Base-by-base conservation (phyloP, 2,113 vertebrate species). In the Chiloscyllium plagiosum region DNA sequence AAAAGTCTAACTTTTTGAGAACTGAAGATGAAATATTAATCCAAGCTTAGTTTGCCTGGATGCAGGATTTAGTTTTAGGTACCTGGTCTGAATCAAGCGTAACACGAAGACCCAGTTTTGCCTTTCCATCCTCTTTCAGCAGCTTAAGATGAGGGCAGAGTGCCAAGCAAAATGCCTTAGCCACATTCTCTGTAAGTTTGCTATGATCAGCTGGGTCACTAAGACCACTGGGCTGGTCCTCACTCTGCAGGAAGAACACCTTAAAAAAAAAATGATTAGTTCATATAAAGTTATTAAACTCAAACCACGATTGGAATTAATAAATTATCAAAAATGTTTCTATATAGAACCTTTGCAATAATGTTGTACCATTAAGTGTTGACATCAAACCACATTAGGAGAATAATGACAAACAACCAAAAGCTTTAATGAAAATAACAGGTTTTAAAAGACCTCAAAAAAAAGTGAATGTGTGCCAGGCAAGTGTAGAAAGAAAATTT, bases 171-270 rank as follows among this genome's bases (percentile, higher is more conserved):
- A 99, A 99, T 6, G 99, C 98, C 96, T 98, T 98, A 8, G 99
- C 99, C 92, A 99, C 98, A 0, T 98, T 99, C 97, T 99, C 99
- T 0, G 99, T 99, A 97, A 99, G 96, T 8, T 99, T 98, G 97
- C 99, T 99, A 96, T 99, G 99, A 96, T 99, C 99, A 0, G 99
- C 99, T 1, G 99, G 99, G 97, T 99, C 99, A 1, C 98, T 98
- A 96, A 99, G 97, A 6, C 98, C 97, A 24, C 96, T 98, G 87
- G 98, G 98, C 95, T 99, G 99, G 96, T 99, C 99, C 68, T 99
- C 99, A 0, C 98, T 99, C 97, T 98, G 99, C 72, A 99, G 98
- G 96, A 99, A 99, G 96, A 99, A 99, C 96, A 99, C 99, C 99
- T 99, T 96, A 78, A 72, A 72, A 52, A 69, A 66, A 87, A 90